Evolutionary conservation across 2,888 invertebrate genomes (phyloP).

Genomic region (Volucella bombylans): DNA sequence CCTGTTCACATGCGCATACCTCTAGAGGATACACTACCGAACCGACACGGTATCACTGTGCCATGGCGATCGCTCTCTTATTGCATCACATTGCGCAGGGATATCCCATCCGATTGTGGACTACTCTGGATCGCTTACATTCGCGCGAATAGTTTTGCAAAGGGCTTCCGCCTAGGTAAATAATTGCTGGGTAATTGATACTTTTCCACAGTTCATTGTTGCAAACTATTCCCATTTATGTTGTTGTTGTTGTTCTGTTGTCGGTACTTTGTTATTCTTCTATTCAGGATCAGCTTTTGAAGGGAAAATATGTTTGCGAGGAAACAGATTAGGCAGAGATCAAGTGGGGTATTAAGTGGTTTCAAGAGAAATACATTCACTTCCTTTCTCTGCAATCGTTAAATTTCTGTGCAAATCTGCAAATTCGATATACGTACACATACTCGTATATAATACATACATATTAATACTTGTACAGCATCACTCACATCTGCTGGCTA

Average conservation of each 20-base stretch:
- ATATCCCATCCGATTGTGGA: slow-evolving; percentile 39
- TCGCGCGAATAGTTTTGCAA: slow-evolving; percentile 68
- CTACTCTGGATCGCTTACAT: slow-evolving; percentile 73
- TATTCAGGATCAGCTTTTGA: slow-evolving; percentile 55
- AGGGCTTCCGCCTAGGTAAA: slow-evolving; percentile 74
- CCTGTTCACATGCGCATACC: slow-evolving; percentile 16
- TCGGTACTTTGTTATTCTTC: slow-evolving; percentile 12
- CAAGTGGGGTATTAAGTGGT: slow-evolving; percentile 75
- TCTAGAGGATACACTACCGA: slow-evolving; percentile 22
- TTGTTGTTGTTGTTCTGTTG: slow-evolving; percentile 43
- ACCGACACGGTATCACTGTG: too few species aligned
- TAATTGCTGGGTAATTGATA: slow-evolving; percentile 76
- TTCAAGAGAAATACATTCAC: slow-evolving; percentile 50
- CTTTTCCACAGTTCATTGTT: slow-evolving; percentile 73
- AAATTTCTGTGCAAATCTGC: slow-evolving; percentile 40
- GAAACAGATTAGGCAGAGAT: slow-evolving; percentile 70
- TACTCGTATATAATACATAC: too few species aligned
- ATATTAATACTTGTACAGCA: background rate
- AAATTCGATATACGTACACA: slow-evolving; percentile 28
- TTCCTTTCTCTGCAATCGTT: slow-evolving; percentile 17
- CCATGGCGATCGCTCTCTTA: slow-evolving; percentile 10
- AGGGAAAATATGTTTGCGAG: slow-evolving; percentile 64
- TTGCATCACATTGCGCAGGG: slow-evolving; percentile 59
- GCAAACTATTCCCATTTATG: slow-evolving; percentile 59
- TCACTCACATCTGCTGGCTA: slow-evolving; percentile 39